Base-by-base conservation (phyloP, 2,113 vertebrate genomes). In the Thamnophis sirtalis region DNA sequence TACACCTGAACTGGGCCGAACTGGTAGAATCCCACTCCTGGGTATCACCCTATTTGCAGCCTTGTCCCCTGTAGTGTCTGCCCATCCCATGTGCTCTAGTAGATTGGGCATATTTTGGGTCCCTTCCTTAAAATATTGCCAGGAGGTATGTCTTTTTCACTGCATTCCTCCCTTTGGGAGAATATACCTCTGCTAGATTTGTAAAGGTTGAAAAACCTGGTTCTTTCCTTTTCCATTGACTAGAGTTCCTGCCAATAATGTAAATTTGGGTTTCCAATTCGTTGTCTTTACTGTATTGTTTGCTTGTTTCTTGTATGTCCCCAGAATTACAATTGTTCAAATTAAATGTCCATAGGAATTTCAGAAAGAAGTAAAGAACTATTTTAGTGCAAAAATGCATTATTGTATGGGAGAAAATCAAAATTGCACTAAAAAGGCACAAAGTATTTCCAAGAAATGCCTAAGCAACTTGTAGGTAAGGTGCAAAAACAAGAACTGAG, bases 371-470 rank as follows among this genome's bases (percentile, higher is more conserved):
- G 21, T 38, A 43, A 43, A 80, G n/a, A 38, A 80, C 19, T 38
- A 8, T 28, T 43, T n/a, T 21, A 63, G 26, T 24, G 28, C 33
- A 49, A 86, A 56, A 50, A 17, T 9, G 68, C 38, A 26, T 48
- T 53, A 53, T 50, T 68, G 33, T 5, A 48, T 28, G 4, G 3
- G 15, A 48, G n/a, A 54, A 38, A 55, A 68, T 10, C 19, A 55
- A 21, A 9, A 48, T 54, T 88, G 22, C 28, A 85, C 38, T 49
- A 60, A 50, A 84, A 89, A 49, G 11, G 55, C 5, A 89, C 7
- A 80, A 92, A 92, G 95, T 90, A 94, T 96, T 95, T 97, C 93
- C 94, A 85, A 96, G 91, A 94, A 92, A 88, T 94, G 95, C 91
- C 93, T 96, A 95, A 96, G 94, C 94, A 95, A 94, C 95, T 96